A percentile compares a stretch with the other conserved stretches of the same genome.
These are phyloP conservation scores for Acrocephalus arundinaceus DNA, from an alignment of 2,113 vertebrate species.

Conservation along the genomic window DNA sequence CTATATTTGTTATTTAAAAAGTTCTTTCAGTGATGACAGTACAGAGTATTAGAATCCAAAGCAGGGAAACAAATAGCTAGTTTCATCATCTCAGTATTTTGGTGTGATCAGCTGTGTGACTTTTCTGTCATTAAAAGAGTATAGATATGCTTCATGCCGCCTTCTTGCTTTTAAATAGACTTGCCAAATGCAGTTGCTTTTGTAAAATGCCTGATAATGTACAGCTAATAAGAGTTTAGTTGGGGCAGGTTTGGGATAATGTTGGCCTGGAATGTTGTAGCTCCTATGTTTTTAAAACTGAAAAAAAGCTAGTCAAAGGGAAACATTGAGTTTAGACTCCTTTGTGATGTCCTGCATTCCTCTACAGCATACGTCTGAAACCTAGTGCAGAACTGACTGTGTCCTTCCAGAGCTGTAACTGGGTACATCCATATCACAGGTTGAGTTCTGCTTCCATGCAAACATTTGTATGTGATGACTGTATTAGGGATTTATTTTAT, in stretches of 20 bases:
- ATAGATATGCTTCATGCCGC: not conserved
- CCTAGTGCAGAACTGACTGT: not conserved
- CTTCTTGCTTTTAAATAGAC: not conserved
- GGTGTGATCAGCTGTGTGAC: not conserved
- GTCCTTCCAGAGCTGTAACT: not conserved
- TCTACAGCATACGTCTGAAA: not conserved
- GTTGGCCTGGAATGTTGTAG: not conserved
- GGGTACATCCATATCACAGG: not conserved
- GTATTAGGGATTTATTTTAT: not conserved
- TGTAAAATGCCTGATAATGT: not conserved
- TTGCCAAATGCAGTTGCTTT: not conserved
- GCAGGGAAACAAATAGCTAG: not conserved
- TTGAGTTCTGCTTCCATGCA: not conserved
- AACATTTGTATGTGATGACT: not conserved
- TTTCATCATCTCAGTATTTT: not conserved
- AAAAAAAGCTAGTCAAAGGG: not conserved
- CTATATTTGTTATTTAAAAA: not conserved
- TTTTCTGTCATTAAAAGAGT: not conserved
- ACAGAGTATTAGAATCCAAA: not conserved
- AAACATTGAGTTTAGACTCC: not conserved
- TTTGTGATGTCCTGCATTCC: not conserved
- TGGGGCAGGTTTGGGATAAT: not conserved
- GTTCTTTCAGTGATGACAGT: not conserved
- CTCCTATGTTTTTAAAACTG: not conserved
- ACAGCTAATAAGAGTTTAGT: not conserved